Base-by-base conservation (phyloP, 1,140 invertebrate species). In the Zaprionus africanus region DNA sequence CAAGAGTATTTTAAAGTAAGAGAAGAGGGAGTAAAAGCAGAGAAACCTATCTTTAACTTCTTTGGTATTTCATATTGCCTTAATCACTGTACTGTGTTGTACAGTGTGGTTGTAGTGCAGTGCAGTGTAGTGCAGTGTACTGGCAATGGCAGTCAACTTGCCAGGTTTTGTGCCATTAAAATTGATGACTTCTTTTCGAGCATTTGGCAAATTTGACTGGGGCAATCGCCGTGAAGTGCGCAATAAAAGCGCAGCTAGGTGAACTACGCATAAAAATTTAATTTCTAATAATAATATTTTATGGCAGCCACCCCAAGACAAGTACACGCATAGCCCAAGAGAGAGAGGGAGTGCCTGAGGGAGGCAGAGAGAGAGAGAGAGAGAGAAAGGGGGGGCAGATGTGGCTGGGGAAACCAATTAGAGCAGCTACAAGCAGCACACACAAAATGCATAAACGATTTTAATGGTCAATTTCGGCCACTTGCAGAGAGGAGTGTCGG, bases 261-360 rank as follows among this genome's bases (percentile, higher is more conserved):
- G 58, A 34, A 15, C 53, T 57, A 60, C 67, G 61, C 67, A 79
- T 77, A 68, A 69, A 80, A 79, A 74, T 68, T 73, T 73, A 78
- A 80, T 80, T 78, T 80, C 69, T 80, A 77, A 73, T 78, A 77
- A 77, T 77, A 80, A 80, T 77, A 78, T 80, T 80, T 79, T 79
- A 79, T 79, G 68, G 51, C 67, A 59, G 59, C 34, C 60, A 26
- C 26, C 28, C 65, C 61, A 54, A 59, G 34, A 38, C 51, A 56
- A 7, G 13, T 28, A 19, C 51, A 54, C 12, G 17, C 54, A 67
- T 34, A 38, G 17, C 41, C 22, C 22, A 2, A 22, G 4, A 54
- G 19, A 41, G 15, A 54, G 19, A 17, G 1, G 19, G 7, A 12
- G 26, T 19, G 49, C 3, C 7, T 5, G 4, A 26, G 24, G 49